Conservation (phyloP, 2,888 invertebrate genomes). For the Drosophila sordidula region DNA sequence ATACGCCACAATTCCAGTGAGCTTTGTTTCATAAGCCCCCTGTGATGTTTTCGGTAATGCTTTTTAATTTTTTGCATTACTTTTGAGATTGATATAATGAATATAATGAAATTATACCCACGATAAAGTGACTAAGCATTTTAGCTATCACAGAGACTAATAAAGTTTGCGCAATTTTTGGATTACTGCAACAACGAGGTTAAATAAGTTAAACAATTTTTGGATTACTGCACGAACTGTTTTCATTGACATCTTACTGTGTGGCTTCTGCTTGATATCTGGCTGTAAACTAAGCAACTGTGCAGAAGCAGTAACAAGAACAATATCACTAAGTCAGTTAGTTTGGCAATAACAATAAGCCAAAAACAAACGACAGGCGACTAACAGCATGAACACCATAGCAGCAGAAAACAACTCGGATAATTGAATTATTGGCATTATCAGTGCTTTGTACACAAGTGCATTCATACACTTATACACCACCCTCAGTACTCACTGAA, state of each 20-base stretch:
- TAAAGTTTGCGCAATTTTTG: constrained; percentile 8
- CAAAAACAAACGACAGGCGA: constrained; percentile 26
- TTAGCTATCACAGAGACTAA: background rate
- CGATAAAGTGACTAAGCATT: constrained; percentile 61
- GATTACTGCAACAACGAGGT: constrained; percentile 44
- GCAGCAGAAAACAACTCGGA: constrained; percentile 45
- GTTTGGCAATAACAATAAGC: constrained; percentile 62
- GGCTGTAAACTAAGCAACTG: constrained; percentile 60
- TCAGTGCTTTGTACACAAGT: constrained; percentile 54
- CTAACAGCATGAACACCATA: constrained; percentile 1
- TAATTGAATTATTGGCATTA: constrained; percentile 77
- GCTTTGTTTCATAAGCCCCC: constrained; percentile 45
- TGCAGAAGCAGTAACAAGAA: constrained; percentile 22
- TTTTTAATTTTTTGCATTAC: constrained; percentile 37
- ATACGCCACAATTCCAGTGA: constrained; percentile 74
- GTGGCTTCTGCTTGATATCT: constrained; percentile 43
- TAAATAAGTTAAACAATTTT: too few relatives aligned
- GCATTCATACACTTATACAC: constrained; percentile 15
- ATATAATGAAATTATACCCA: constrained; percentile 71
- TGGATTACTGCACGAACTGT: constrained; percentile 47
- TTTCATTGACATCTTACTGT: constrained; percentile 52
- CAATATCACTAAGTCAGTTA: constrained; percentile 53
- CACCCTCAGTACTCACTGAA: constrained; percentile 13
- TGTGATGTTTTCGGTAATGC: constrained; percentile 40
- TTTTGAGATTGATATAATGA: constrained; percentile 57